Conservation (phyloP, 2,113 vertebrate species). For the Leptocoma aspasia region DNA sequence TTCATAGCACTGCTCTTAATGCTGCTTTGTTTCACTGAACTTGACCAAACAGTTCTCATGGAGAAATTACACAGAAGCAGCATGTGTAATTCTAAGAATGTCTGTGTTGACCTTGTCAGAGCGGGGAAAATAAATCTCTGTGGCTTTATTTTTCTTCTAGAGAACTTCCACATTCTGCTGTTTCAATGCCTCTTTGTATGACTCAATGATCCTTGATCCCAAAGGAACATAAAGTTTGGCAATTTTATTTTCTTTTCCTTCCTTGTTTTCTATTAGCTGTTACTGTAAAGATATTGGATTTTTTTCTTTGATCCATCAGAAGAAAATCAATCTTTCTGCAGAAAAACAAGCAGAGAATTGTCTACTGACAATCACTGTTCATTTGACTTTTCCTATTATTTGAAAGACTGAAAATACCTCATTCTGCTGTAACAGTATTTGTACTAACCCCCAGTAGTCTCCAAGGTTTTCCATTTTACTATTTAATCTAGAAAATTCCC, state of each 20-base stretch:
- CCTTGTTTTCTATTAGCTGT: background rate
- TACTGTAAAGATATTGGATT: background rate
- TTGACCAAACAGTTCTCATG: background rate
- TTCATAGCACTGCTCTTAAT: background rate
- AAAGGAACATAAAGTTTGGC: background rate
- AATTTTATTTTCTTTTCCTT: background rate
- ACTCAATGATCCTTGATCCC: background rate
- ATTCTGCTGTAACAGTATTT: background rate
- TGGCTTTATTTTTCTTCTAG: background rate
- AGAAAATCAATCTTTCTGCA: constrained; percentile 10
- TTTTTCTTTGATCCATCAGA: background rate
- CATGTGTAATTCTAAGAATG: background rate
- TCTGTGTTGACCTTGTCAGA: background rate
- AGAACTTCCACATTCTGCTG: background rate
- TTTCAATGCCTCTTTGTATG: background rate
- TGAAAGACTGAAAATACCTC: background rate
- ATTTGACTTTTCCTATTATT: background rate
- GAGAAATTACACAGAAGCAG: background rate
- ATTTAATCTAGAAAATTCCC: background rate
- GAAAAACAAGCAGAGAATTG: background rate
- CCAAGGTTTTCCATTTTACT: background rate
- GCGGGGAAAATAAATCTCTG: background rate
- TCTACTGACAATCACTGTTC: background rate
- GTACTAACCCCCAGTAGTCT: background rate
- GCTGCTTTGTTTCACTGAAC: background rate